Conservation (phyloP, 23 tunicate species). For the Styela plicata region DNA sequence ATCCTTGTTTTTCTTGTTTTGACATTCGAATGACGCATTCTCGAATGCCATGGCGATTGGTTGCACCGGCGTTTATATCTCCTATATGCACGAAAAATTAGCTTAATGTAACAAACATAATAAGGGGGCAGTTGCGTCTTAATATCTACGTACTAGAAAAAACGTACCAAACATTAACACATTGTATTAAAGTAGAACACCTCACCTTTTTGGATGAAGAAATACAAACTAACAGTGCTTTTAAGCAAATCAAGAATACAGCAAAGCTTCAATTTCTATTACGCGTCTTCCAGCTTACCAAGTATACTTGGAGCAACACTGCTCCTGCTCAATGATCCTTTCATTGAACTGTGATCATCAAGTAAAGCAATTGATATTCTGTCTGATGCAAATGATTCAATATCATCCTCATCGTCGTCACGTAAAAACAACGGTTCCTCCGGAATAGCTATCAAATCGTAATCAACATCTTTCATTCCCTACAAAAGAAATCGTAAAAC, state of each 20-base stretch:
- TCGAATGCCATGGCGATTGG: slow-evolving; percentile 1
- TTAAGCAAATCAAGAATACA: too few species aligned
- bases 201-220: too few species aligned
- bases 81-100: neutral
- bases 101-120: too few species aligned
- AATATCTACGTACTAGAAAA: too few species aligned
- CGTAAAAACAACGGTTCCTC: slow-evolving; percentile 89
- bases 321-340: neutral
- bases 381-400: slow-evolving; percentile 22
- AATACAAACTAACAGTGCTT: too few species aligned
- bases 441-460: slow-evolving; percentile 75
- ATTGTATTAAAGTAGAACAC: too few species aligned
- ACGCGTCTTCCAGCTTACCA: too few species aligned
- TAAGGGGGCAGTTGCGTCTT: too few species aligned
- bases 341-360: slow-evolving; percentile 70
- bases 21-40: slow-evolving; percentile 44
- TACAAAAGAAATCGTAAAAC: too few species aligned
- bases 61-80: neutral
- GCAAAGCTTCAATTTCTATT: too few species aligned
- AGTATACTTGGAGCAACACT: neutral
- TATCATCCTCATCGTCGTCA: slow-evolving; percentile 45
- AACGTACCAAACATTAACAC: too few species aligned
- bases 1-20: slow-evolving; percentile 78
- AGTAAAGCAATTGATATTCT: slow-evolving; percentile 38
- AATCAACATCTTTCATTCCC: slow-evolving; percentile 80